A percentile compares a stretch with the other conserved stretches of the same genome.
Conservation (phyloP, 2,113 vertebrate species). For the Melanerpes aurifrons region DNA sequence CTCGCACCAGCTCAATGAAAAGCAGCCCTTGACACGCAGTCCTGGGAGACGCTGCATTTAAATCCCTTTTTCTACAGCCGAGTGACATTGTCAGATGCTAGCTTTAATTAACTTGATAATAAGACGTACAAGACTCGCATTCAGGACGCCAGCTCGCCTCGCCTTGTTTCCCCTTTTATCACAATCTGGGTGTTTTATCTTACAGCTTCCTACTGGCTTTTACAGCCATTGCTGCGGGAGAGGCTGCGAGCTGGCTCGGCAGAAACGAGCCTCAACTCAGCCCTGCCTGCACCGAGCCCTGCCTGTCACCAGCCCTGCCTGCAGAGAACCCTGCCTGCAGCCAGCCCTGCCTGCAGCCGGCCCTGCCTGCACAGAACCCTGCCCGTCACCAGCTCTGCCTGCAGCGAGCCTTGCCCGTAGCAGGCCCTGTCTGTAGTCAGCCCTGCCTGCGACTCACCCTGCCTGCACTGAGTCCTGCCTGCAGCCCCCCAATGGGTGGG, state of each 20-base stretch:
- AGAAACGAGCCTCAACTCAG: not conserved
- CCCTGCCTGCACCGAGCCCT: not conserved
- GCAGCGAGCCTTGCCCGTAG: not conserved
- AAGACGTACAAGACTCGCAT: conserved; percentile 94
- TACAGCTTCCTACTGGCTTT: conserved; percentile 73
- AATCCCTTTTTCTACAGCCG: conserved; percentile 98
- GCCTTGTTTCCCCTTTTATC: conserved; percentile 85
- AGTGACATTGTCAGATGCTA: conserved; percentile 99
- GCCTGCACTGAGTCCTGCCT: too few species aligned
- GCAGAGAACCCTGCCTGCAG: not conserved
- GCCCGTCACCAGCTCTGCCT: too few species aligned
- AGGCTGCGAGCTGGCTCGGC: conserved; percentile 33
- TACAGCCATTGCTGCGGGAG: conserved; percentile 55
- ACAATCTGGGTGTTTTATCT: conserved; percentile 79
- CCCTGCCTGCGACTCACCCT: not conserved
- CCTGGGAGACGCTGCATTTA: conserved; percentile 96
- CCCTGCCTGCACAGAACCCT: not conserved
- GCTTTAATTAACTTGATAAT: conserved; percentile 99
- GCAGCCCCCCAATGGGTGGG: not conserved
- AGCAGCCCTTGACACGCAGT: conserved; percentile 95
- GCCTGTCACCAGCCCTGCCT: not conserved
- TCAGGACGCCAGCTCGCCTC: conserved; percentile 84
- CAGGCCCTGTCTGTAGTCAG: not conserved
- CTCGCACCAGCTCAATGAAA: conserved; percentile 86
- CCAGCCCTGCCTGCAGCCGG: not conserved